A percentile compares a stretch with the other conserved stretches of the same genome.
Conservation (phyloP, 2,888 invertebrate species). For the Nasonovia ribisnigri region DNA sequence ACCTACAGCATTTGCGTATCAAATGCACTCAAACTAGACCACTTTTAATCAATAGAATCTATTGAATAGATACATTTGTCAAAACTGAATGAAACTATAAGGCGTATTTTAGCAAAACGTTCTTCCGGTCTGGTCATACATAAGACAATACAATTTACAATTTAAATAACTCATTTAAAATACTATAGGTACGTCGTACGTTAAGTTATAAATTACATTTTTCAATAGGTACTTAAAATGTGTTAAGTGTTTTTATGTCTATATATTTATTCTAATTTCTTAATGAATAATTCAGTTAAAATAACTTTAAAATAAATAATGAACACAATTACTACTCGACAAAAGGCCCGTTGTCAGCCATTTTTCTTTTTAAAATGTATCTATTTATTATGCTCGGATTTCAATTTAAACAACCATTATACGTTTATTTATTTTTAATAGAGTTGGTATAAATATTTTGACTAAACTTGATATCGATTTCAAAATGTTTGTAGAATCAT, state of each 20-base stretch:
- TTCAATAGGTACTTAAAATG: conserved; percentile 24
- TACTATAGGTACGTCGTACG: neutral
- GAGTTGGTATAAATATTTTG: neutral
- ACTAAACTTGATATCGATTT: neutral
- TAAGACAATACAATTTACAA: neutral
- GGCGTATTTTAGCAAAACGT: neutral
- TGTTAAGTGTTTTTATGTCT: neutral
- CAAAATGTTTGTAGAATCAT: neutral
- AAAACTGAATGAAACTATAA: neutral
- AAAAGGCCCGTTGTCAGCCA: neutral
- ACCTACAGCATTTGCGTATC: neutral
- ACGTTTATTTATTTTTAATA: conserved; percentile 3
- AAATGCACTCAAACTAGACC: neutral
- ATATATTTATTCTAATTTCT: conserved; percentile 33
- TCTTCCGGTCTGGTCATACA: neutral
- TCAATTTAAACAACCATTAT: conserved; percentile 8
- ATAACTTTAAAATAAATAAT: conserved; percentile 26
- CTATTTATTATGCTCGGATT: neutral
- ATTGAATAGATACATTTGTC: neutral
- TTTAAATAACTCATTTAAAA: conserved; percentile 48
- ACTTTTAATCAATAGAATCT: neutral
- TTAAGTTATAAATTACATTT: neutral
- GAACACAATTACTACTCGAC: neutral
- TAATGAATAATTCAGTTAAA: conserved; percentile 44
- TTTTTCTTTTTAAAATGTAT: conserved; percentile 20